Evolutionary conservation across 2,797 vertebrate species (phyloP), one percentile per base, ranked within the genome.

Genomic region (Enteromius afrohamiltoni): DNA sequence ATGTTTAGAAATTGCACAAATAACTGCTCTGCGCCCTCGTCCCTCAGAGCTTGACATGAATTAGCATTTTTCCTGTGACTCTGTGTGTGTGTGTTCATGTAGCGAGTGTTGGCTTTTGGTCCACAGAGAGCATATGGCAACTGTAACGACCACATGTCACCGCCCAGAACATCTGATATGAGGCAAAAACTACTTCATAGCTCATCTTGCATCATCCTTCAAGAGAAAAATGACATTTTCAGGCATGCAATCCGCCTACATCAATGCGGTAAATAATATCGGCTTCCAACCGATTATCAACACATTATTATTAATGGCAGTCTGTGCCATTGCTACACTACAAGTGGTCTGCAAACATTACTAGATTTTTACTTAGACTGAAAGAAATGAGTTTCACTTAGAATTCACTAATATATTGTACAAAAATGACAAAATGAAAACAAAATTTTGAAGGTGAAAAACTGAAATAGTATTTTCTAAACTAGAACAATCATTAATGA

Each of bases 81-180:
- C 34, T 31, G 47, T 75, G 68, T 79, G 76, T 31, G 73, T 55
- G n/a, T 80, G 64, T 75, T 67, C 68, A 60, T 81, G 74, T 49
- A 31, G 60, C 37, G 65, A 68, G 69, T 45, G 49, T 53, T 77
- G 77, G 69, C 37, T 26, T 49, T 77, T 40, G 79, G 67, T 87
- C 67, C 68, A 86, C 58, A 73, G 76, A 80, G 74, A 79, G 49
- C 74, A 86, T 87, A 86, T 85, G 85, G 85, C 69, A 64, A 74
- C 49, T 62, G 53, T 77, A 77, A 77, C 53, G 47, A 85, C 73
- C 83, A 79, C 80, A 85, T 73, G 45, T 83, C 85, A 71, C 65
- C 65, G 71, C 55, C 51, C 51, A 49, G 82, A 82, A 68, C 65
- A 84, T 80, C 64, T 82, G 79, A 85, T 80, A 64, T 69, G 73